These are phyloP conservation scores for Actenoides lindsayi DNA, from an alignment of 2,113 vertebrate genomes.

Conservation along the genomic window DNA sequence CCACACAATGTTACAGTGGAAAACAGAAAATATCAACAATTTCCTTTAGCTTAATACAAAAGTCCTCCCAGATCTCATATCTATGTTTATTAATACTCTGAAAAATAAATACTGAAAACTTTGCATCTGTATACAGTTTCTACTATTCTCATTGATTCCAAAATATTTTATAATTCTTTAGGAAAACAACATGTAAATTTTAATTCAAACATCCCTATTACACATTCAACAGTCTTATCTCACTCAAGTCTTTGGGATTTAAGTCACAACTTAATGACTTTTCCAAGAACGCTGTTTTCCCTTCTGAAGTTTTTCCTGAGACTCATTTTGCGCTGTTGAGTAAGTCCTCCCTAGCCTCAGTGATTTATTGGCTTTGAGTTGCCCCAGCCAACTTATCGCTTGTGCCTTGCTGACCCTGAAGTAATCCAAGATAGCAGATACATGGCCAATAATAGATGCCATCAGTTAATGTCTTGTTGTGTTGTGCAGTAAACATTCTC, in stretches of 20 bases:
- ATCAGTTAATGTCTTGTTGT: background rate
- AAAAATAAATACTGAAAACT: background rate
- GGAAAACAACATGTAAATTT: background rate
- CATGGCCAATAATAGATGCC: background rate
- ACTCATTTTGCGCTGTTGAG: constrained; percentile 10
- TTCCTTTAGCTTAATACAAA: background rate
- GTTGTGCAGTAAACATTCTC: background rate
- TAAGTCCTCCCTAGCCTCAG: background rate
- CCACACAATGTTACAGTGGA: background rate
- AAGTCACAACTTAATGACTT: background rate
- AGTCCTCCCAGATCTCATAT: background rate
- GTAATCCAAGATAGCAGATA: constrained; percentile 39
- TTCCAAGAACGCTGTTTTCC: background rate
- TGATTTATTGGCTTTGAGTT: constrained; percentile 44
- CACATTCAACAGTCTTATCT: background rate
- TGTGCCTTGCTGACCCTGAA: background rate
- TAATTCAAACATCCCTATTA: background rate
- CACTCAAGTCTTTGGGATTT: background rate
- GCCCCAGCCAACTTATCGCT: constrained; percentile 24
- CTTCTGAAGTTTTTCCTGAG: background rate
- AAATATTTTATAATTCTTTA: background rate
- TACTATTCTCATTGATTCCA: background rate
- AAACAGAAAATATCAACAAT: background rate
- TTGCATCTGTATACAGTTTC: background rate
- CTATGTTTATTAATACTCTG: background rate